Base-by-base conservation (phyloP, 2,113 vertebrate species). In the Macroglossus sobrinus region DNA sequence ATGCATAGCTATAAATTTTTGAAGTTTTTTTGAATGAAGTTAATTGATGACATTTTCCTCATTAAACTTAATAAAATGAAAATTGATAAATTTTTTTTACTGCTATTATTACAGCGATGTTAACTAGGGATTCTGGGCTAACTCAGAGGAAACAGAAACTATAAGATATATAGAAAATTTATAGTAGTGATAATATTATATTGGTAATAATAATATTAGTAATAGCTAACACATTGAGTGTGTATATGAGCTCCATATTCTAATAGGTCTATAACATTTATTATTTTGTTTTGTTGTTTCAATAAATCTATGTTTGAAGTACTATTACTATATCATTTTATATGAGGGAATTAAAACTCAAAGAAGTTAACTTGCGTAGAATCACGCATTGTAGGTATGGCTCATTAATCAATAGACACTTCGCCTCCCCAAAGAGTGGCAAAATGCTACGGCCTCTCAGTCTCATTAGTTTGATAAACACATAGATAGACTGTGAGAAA, bases 61-160 rank as follows among this genome's bases (percentile, higher is more conserved):
- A 66, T 88, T 93, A 78, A 74, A 91, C 38, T 50, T 93, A 57
- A 66, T 40, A 85, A 66, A 80, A 63, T 30, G n/a, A 90, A 96
- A 74, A 64, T 24, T 59, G 2, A 10, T 21, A 30, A 61, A 11
- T 18, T 53, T 63, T 53, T 50, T 71, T 43, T 24, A 19, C 43
- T 80, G 21, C 18, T 24, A 64, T 86, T 8, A 63, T 26, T 59
- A 80, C 4, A 53, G 63, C 22, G 71, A 16, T 75, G 28, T 64
- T 53, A 64, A 64, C 43, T 40, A 26, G 9, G 16, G 9, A 91
- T 86, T 85, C 80, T 91, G 16, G 9, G 18, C 24, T 79, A 78
- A 55, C 33, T 74, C 47, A 84, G 12, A 61, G 21, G 10, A 61
- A 84, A 53, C 35, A 53, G 57, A 57, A 7, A 75, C 38, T 16